Conservation (phyloP, 2,888 invertebrate species). For the Panzeria rudis region DNA sequence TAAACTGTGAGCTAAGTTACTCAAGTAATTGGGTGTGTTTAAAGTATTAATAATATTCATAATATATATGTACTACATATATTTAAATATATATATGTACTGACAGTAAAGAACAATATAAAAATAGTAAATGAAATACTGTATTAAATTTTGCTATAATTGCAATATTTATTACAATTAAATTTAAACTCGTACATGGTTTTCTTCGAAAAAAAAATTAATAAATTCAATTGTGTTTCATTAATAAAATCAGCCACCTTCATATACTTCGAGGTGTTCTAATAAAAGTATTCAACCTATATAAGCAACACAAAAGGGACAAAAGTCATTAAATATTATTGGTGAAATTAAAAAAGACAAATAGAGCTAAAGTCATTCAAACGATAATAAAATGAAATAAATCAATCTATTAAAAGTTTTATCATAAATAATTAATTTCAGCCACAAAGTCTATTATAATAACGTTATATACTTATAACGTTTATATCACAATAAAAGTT, state of each 20-base stretch:
- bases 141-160: too few species aligned
- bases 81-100: too few species aligned
- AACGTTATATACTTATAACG: background rate
- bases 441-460: background rate
- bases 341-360: background rate
- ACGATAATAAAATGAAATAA: background rate
- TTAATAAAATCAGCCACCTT: background rate
- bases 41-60: constrained; percentile 49
- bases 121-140: too few species aligned
- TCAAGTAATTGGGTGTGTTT: constrained; percentile 65
- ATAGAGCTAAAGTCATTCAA: background rate
- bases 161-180: constrained; percentile 31
- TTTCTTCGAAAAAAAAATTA: too few species aligned
- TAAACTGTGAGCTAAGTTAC: too few species aligned
- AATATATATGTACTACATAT: background rate
- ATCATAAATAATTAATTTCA: background rate
- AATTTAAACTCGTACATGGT: background rate
- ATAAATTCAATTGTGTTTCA: background rate
- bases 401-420: background rate
- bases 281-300: background rate
- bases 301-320: background rate
- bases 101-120: too few species aligned
- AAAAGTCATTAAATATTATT: background rate
- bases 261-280: background rate
- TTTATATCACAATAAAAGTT: background rate